Base-by-base conservation (phyloP, 2,888 invertebrate genomes). In the Megaustenia siamemsis region DNA sequence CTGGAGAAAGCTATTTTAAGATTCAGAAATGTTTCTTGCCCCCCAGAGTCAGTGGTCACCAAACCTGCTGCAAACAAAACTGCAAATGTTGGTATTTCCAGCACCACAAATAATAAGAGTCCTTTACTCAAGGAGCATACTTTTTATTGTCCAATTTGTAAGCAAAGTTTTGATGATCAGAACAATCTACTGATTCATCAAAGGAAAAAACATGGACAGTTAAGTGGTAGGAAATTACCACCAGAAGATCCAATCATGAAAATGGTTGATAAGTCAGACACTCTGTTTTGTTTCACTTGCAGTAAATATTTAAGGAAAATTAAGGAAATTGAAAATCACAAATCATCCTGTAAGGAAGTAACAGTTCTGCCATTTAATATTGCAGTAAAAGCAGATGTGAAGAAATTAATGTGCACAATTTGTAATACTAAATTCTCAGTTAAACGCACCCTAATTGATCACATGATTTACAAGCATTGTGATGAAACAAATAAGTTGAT, bases 1-100 rank as follows among this genome's bases (percentile, higher is more conserved):
- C 21, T 79, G n/a, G 79, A 79, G 45, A 32, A 40, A 66, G 79
- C 66, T 21, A 49, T 79, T 28, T 40, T 43, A 24, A 79, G 38
- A 79, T 79, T 40, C 66, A 66, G 79, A 49, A 10, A 32, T 21
- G 45, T 5, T 18, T 21, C 18, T 35, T 1, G 45, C 66, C 24
- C 28, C 12, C 12, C 38, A n/a, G n/a, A 75, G 6, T 6, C 49
- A 75, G 45, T 24, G 24, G n/a, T 24, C 28, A 49, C 15, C 49
- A 18, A 49, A 4, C 32, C 5, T 18, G 8, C 49, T 4, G 8
- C 15, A 49, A 73, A 32, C 1, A 28, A 49, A 32, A 32, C 73
- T 49, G 28, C 38, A 24, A 21, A 4, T 69, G 69, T 18, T 69
- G 18, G 15, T 32, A 28, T 32, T 12, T n/a, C n/a, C n/a, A n/a